Base-by-base conservation (phyloP, 1,140 invertebrate species). In the Sitodiplosis mosellana region DNA sequence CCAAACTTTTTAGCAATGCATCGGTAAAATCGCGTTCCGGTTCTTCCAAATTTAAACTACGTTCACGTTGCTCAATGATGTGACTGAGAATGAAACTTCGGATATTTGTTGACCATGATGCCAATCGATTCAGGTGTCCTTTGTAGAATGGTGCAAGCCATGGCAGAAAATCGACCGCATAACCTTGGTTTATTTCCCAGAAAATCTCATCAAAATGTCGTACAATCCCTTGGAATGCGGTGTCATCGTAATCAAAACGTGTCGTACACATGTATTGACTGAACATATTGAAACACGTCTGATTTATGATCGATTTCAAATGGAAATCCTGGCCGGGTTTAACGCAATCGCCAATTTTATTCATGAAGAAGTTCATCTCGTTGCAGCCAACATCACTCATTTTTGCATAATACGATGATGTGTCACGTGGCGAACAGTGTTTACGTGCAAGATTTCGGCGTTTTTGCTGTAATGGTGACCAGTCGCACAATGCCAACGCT, bases 181-280 rank as follows among this genome's bases (percentile, higher is more conserved):
- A 89, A 0, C 87, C 87, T 59, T 87, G 81, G 59, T 91, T 90
- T 42, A 92, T 83, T 59, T 91, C 87, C 72, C 78, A 86, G 66
- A 93, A 93, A 2, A 93, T 82, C 46, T 79, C 74, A 55, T 91
- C 87, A 56, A 89, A 92, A 52, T 76, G 76, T 18, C 69, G 56
- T 0, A 87, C 74, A 49, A 85, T 72, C 47, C 74, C 68, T 10
- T 62, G 57, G 62, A 87, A 90, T 2, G 72, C 70, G 0, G 51
- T 11, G 53, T 91, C 76, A 6, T 75, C 68, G 19, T 74, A 69
- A 3, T 76, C 71, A 55, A 87, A 89, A 2, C 79, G 68, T 1
- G 70, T 71, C 43, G 78, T 81, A 65, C 85, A 88, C 71, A 92
- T 86, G 61, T 88, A 91, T 37, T 79, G 73, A 12, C 74, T 71